phyloP scores from a whole-genome alignment of 1,140 invertebrate species.

The Doryteuthis pealeii region DNA sequence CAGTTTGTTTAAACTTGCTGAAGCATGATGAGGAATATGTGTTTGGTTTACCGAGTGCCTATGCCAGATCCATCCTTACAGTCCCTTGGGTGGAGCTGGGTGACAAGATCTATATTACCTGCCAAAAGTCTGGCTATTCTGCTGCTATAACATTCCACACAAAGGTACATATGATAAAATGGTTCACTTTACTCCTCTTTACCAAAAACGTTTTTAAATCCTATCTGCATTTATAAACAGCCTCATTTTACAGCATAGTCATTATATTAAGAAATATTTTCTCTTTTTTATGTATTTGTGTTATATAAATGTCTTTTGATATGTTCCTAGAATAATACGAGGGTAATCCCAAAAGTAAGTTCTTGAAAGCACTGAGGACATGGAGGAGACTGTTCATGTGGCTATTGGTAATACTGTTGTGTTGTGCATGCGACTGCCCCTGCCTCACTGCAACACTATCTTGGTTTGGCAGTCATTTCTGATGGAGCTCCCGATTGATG shows the following conservation, averaged over 20 bases:
- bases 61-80: conserved; percentile 90
- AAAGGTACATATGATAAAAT: conserved; percentile 67
- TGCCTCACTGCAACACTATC: no score
- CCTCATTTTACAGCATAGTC: not conserved
- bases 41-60: conserved; percentile 93
- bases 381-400: no score
- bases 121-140: conserved; percentile 84
- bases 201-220: not conserved
- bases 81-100: conserved; percentile 97
- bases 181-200: not conserved
- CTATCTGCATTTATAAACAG: not conserved
- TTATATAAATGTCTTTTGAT: no score
- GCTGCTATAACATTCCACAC: conserved; percentile 91
- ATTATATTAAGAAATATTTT: not conserved
- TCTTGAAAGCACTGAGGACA: no score
- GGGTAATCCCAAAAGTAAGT: no score
- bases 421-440: no score
- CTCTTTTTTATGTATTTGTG: no score
- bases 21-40: conserved; percentile 89
- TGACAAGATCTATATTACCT: conserved; percentile 83
- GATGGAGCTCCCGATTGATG: no score
- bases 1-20: conserved; percentile 76
- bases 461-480: no score
- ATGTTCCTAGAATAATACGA: no score
- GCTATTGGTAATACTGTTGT: no score